Evolutionary conservation across 1,140 invertebrate genomes (phyloP).

Genomic region (Heliothis subflexa): DNA sequence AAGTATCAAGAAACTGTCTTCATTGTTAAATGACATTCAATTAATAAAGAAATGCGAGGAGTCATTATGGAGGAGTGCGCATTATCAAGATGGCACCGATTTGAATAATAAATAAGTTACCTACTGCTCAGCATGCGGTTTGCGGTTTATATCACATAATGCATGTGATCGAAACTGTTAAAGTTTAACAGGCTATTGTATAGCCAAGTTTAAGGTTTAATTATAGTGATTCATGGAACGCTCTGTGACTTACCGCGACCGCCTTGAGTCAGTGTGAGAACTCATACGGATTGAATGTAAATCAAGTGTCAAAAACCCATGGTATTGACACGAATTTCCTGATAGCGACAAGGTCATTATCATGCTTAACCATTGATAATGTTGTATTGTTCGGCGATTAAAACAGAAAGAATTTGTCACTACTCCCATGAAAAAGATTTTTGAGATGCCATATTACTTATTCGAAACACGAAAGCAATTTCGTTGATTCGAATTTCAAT

Average conservation of each 20-base stretch:
- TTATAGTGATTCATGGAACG: slow-evolving; percentile 47
- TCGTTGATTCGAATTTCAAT: neutral
- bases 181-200: slow-evolving; percentile 60
- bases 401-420: neutral
- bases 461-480: slow-evolving; percentile 13
- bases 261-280: slow-evolving; percentile 45
- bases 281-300: slow-evolving; percentile 46
- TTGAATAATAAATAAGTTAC: neutral
- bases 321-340: slow-evolving; percentile 38
- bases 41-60: too few species aligned
- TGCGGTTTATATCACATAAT: slow-evolving; percentile 40
- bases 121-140: slow-evolving; percentile 18
- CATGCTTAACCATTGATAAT: slow-evolving; percentile 21
- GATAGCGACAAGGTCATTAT: slow-evolving; percentile 32
- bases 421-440: neutral
- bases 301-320: slow-evolving; percentile 45
- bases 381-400: slow-evolving; percentile 1
- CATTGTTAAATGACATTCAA: too few species aligned
- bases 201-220: slow-evolving; percentile 41
- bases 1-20: neutral
- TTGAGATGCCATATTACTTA: neutral
- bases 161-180: slow-evolving; percentile 16
- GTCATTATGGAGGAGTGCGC: too few species aligned
- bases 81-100: too few species aligned
- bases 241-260: slow-evolving; percentile 21